Conservation (phyloP, 2,888 invertebrate genomes). For the Gibbula magus region DNA sequence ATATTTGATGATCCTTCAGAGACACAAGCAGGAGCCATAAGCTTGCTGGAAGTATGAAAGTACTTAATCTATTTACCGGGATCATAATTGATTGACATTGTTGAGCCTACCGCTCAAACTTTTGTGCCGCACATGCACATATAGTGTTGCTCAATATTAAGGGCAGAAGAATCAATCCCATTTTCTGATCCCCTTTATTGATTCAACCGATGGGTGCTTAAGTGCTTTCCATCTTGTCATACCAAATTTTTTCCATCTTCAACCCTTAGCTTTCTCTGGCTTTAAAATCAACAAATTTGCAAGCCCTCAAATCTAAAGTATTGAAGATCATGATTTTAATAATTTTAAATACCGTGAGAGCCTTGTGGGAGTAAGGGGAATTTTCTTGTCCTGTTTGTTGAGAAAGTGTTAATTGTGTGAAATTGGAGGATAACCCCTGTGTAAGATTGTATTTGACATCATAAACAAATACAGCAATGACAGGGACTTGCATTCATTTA, state of each 20-base stretch:
- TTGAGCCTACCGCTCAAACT: neutral
- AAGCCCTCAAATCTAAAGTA: neutral
- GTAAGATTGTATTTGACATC: no score
- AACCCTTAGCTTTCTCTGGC: no score
- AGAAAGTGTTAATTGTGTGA: no score
- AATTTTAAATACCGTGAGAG: neutral
- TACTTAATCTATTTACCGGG: neutral
- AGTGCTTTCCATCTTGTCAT: neutral
- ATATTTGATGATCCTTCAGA: no score
- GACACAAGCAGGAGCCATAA: no score
- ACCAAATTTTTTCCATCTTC: neutral
- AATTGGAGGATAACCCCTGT: no score
- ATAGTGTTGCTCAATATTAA: neutral
- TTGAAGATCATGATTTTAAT: neutral
- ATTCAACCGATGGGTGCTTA: neutral
- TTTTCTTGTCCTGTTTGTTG: no score
- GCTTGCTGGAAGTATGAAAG: no score
- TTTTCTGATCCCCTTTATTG: conserved; percentile 4
- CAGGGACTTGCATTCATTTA: no score
- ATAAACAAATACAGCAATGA: no score
- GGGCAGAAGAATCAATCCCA: conserved; percentile 1
- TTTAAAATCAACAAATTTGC: neutral
- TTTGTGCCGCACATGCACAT: neutral
- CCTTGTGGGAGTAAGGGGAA: no score
- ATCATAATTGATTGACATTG: neutral